phyloP scores from a whole-genome alignment of 1,140 invertebrate genomes.

The Sarcophaga bullata region DNA sequence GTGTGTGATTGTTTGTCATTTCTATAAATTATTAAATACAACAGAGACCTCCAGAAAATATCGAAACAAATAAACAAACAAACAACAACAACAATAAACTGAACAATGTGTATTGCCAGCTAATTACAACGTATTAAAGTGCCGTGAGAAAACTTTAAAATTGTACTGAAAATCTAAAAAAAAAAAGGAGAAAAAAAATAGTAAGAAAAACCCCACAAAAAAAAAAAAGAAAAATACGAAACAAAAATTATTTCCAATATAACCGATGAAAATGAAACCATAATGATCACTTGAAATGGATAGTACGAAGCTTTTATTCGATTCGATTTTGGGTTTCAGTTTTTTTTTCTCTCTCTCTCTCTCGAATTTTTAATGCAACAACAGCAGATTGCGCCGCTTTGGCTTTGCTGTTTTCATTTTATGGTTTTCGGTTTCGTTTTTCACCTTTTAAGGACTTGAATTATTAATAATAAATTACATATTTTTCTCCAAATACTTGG shows the following conservation, averaged over 20 bases:
- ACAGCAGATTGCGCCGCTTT: not conserved
- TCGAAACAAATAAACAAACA: not conserved
- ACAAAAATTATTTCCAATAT: not conserved
- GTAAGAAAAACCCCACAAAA: not conserved
- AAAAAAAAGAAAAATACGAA: not conserved
- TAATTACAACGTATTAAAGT: slow-evolving; percentile 27
- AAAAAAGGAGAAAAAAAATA: too few relatives aligned
- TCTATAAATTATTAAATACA: not conserved
- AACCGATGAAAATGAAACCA: slow-evolving; percentile 3
- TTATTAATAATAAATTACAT: slow-evolving; percentile 18
- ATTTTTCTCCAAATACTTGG: not conserved
- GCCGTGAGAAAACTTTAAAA: slow-evolving; percentile 12
- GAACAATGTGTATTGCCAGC: not conserved
- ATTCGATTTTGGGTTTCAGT: too few relatives aligned
- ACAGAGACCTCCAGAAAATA: not conserved
- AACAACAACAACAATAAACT: not conserved
- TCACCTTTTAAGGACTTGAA: slow-evolving; percentile 24
- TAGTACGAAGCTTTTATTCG: not conserved
- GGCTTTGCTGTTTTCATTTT: not conserved
- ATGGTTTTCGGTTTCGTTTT: slow-evolving; percentile 6
- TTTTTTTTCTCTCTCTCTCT: not conserved
- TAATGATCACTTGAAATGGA: not conserved
- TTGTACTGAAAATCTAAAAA: too few relatives aligned
- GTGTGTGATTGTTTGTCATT: too few relatives aligned
- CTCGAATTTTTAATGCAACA: not conserved